Base-by-base conservation (phyloP, 2,113 vertebrate genomes). In the Pseudois nayaur region DNA sequence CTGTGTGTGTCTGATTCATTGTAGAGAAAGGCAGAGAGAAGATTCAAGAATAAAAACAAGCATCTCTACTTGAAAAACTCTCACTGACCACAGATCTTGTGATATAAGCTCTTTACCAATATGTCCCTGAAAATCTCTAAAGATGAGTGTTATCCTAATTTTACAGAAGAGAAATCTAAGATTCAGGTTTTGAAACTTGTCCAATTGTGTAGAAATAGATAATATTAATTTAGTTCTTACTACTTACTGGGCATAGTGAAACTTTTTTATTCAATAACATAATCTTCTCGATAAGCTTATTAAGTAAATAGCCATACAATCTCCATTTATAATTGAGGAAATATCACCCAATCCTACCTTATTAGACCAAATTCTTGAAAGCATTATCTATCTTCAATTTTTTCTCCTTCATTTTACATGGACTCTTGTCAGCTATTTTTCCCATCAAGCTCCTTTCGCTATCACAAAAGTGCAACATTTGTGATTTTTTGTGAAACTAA, bases 171-270 rank as follows among this genome's bases (percentile, higher is more conserved):
- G 6, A 45, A 79, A 76, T 81, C 29, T 89, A 33, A 62, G 27
- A 78, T 64, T 79, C 17, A 74, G 33, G 14, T 54, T 92, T 76
- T 27, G 23, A 6, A 94, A 84, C 2, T 48, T 85, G 25, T 23
- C 0, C 55, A 97, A 57, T 57, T 48, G 83, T 87, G 7, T 83
- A 60, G 50, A 33, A 52, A 40, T 29, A 87, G 19, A 3, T 67
- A 62, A 83, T 82, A 82, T 64, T 87, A 94, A 82, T 76, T 87
- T 89, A 48, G 43, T 15, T 84, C 6, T 86, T 90, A 17, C 43
- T 60, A 94, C 71, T 27, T 83, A 60, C 36, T 76, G 50, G 21
- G 4, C 2, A 8, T 17, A 57, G 15, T 71, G 29, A 92, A 89
- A 52, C 6, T 11, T 8, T 43, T 54, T 91, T 78, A 89, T 81